phyloP scores from a whole-genome alignment of 1,140 invertebrate species.

The Lamellibrachia luymesi region DNA sequence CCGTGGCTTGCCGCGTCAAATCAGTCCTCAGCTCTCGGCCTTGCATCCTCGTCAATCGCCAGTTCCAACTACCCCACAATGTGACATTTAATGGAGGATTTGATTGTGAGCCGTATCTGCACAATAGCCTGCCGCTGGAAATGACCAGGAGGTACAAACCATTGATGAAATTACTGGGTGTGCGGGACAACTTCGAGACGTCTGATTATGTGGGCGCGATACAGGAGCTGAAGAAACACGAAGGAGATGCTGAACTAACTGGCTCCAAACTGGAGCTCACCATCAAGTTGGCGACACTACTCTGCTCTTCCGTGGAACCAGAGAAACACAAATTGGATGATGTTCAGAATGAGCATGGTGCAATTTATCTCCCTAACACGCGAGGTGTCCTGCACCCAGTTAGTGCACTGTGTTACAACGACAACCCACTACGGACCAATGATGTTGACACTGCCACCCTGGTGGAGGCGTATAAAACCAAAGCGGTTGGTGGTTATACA shows the following conservation, averaged over 20 bases:
- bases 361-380: conserved; percentile 4
- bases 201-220: too few relatives aligned
- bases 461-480: neutral
- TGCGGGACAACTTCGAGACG: conserved; percentile 20
- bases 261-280: too few relatives aligned
- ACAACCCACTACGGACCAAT: neutral
- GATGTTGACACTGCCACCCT: neutral
- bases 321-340: neutral
- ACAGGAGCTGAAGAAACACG: too few relatives aligned
- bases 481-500: neutral
- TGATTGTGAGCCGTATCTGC: conserved; percentile 21
- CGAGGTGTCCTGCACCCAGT: conserved; percentile 8
- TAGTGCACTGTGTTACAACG: conserved; percentile 14
- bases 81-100: conserved; percentile 16
- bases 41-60: conserved; percentile 15
- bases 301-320: neutral
- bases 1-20: too few relatives aligned
- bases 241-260: too few relatives aligned
- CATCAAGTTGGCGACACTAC: neutral
- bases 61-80: conserved; percentile 20
- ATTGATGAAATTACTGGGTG: conserved; percentile 14
- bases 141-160: conserved; percentile 9
- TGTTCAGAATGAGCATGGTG: neutral
- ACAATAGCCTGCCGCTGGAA: conserved; percentile 8
- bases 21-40: neutral